Conservation (phyloP, 1,140 invertebrate genomes). For the Nasonia longicornis region DNA sequence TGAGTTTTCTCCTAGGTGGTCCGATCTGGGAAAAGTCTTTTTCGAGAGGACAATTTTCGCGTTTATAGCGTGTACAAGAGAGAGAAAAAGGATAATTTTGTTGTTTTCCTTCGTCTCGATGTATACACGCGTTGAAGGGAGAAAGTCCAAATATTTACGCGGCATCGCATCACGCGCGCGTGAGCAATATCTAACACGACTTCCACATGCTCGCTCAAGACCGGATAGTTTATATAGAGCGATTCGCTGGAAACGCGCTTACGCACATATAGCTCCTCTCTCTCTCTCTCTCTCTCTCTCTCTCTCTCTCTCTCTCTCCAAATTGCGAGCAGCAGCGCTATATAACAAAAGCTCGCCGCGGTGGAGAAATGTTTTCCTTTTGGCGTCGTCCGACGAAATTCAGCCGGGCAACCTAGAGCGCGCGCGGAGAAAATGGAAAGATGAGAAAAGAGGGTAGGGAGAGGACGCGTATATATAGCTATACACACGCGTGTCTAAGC, state of each 20-base stretch:
- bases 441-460: slow-evolving; percentile 39
- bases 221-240: slow-evolving; percentile 30
- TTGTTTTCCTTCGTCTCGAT: slow-evolving; percentile 3
- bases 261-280: not conserved
- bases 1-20: not conserved
- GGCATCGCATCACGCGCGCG: slow-evolving; percentile 2
- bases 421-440: slow-evolving; percentile 44
- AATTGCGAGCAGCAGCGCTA: slow-evolving; percentile 6
- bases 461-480: not conserved
- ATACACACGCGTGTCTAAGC: not conserved
- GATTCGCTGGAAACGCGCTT: slow-evolving; percentile 34
- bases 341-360: slow-evolving; percentile 10
- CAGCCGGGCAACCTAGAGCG: slow-evolving; percentile 22
- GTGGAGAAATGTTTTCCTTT: slow-evolving; percentile 33
- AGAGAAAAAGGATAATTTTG: slow-evolving; percentile 1
- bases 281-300: not conserved
- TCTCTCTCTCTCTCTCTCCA: not conserved
- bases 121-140: not conserved
- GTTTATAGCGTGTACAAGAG: not conserved
- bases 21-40: not conserved
- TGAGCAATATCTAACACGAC: slow-evolving; percentile 36
- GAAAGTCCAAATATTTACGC: slow-evolving; percentile 44
- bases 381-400: slow-evolving; percentile 30
- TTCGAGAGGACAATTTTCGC: not conserved
- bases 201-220: slow-evolving; percentile 20